phyloP scores from a whole-genome alignment of 2,113 vertebrate species.

The Danionella cerebrum region DNA sequence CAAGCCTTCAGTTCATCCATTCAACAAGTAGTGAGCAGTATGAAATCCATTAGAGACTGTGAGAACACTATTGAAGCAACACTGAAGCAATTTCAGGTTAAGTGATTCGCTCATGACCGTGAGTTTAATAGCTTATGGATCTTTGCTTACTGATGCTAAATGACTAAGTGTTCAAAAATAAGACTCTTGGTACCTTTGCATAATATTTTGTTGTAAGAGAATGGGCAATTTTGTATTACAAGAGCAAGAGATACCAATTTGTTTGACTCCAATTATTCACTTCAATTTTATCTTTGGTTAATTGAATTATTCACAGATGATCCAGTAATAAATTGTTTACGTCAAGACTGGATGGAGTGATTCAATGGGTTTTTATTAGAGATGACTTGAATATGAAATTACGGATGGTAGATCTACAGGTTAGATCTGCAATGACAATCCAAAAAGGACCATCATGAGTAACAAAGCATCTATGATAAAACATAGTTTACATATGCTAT shows the following conservation, averaged over 20 bases:
- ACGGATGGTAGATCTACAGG: too few species aligned
- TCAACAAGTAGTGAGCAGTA: background rate
- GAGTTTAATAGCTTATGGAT: background rate
- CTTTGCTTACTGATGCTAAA: background rate
- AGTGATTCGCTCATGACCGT: background rate
- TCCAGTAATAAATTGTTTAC: too few species aligned
- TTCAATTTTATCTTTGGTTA: background rate
- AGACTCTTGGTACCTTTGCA: background rate
- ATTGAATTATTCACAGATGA: too few species aligned
- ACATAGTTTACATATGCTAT: too few species aligned
- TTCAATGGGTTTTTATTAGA: too few species aligned
- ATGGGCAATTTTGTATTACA: too few species aligned
- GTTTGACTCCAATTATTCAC: too few species aligned
- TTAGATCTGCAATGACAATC: too few species aligned
- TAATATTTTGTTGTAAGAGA: background rate
- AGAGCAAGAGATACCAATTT: background rate
- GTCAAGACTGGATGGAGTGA: too few species aligned
- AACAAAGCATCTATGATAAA: too few species aligned
- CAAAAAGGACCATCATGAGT: too few species aligned
- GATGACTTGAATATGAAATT: too few species aligned
- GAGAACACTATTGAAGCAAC: background rate
- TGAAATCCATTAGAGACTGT: background rate
- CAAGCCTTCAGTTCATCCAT: constrained; percentile 1
- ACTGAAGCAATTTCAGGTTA: background rate
- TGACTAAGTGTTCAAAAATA: background rate